A percentile compares a stretch with the other conserved stretches of the same genome.
Conservation (phyloP, 2,113 vertebrate genomes). For the Galeopterus variegatus region DNA sequence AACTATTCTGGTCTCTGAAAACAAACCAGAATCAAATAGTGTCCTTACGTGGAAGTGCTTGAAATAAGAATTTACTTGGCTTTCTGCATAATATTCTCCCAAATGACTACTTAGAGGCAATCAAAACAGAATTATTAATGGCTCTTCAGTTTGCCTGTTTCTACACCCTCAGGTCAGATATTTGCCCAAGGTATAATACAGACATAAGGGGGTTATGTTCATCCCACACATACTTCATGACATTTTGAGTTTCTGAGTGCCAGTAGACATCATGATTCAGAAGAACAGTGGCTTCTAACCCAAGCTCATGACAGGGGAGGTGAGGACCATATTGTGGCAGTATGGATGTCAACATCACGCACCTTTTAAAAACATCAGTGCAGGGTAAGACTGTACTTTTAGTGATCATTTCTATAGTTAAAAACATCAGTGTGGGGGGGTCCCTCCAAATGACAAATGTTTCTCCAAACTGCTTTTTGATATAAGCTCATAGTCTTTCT, state of each 20-base stretch:
- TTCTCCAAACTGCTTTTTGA: not conserved
- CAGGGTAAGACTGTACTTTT: too few relatives aligned
- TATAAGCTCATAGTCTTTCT: not conserved
- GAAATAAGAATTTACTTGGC: not conserved
- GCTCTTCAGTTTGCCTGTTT: not conserved
- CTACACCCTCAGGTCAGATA: not conserved
- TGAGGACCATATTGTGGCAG: not conserved
- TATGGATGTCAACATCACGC: accelerated
- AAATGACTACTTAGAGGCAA: not conserved
- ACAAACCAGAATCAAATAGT: not conserved
- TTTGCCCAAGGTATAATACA: too few relatives aligned
- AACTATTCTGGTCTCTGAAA: not conserved
- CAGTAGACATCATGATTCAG: accelerated
- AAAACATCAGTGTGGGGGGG: not conserved
- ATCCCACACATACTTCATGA: not conserved
- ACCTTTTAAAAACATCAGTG: not conserved
- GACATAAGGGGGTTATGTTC: not conserved
- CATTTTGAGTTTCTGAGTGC: not conserved
- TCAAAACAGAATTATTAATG: not conserved
- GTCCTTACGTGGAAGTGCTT: not conserved
- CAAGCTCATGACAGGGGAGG: not conserved
- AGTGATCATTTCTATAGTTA: not conserved
- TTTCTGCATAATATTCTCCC: not conserved
- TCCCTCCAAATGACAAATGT: not conserved
- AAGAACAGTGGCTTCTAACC: conserved; percentile 13